phyloP scores from a whole-genome alignment of 2,797 vertebrate species.

The Chelmon rostratus region DNA sequence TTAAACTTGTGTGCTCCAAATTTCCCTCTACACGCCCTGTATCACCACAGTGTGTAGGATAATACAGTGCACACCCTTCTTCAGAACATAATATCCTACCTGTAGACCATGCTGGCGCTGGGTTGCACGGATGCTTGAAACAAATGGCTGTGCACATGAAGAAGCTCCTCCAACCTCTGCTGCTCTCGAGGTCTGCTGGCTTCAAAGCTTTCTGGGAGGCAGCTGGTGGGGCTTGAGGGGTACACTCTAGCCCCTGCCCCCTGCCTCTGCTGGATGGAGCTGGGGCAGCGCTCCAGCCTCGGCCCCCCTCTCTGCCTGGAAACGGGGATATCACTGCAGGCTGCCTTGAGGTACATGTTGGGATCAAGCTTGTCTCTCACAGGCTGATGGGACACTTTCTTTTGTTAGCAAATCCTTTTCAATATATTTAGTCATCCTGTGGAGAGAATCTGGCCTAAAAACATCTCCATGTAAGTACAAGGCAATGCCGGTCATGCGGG shows the following conservation, averaged over 20 bases:
- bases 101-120: slow-evolving; percentile 74
- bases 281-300: slow-evolving; percentile 66
- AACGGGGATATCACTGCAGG: slow-evolving; percentile 72
- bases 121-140: slow-evolving; percentile 48
- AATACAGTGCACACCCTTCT: slow-evolving; percentile 2
- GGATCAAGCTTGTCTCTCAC: slow-evolving; percentile 38
- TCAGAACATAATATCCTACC: slow-evolving; percentile 63
- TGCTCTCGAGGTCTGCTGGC: slow-evolving; percentile 55
- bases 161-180: slow-evolving; percentile 53
- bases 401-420: slow-evolving; percentile 61
- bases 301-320: slow-evolving; percentile 74
- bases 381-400: slow-evolving; percentile 48
- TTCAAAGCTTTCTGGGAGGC: slow-evolving; percentile 48
- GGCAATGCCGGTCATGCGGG: slow-evolving; percentile 50
- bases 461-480: slow-evolving; percentile 61
- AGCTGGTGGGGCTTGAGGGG: slow-evolving; percentile 65
- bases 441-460: slow-evolving; percentile 39
- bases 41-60: neutral
- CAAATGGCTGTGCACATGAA: slow-evolving; percentile 54
- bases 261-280: slow-evolving; percentile 66
- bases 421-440: slow-evolving; percentile 65
- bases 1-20: neutral
- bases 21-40: neutral
- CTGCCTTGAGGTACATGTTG: slow-evolving; percentile 82
- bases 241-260: slow-evolving; percentile 50